Conservation (phyloP, 2,888 invertebrate species). For the Archips crataeganus region DNA sequence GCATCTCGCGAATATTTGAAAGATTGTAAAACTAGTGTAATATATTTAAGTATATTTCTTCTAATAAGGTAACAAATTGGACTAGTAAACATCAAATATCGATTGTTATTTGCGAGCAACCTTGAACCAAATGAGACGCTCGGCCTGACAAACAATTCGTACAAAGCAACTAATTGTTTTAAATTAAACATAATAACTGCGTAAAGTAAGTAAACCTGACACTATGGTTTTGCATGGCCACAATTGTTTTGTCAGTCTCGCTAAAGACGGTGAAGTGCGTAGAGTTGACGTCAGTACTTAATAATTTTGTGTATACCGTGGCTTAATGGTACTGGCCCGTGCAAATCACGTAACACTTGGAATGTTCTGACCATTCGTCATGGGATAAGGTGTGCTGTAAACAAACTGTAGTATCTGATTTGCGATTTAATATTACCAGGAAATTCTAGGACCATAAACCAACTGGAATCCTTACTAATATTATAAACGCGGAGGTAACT, state of each 20-base stretch:
- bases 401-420: not conserved
- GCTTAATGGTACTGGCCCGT: not conserved
- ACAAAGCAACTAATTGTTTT: conserved; percentile 13
- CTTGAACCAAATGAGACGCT: conserved; percentile 5
- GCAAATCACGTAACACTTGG: not conserved
- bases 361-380: not conserved
- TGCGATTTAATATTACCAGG: too few relatives aligned
- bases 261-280: not conserved
- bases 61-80: not conserved
- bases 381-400: not conserved
- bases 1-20: too few relatives aligned
- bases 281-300: not conserved
- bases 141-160: not conserved
- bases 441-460: too few relatives aligned
- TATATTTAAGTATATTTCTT: not conserved
- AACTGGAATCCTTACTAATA: too few relatives aligned
- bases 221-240: not conserved
- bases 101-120: not conserved
- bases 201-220: conserved; percentile 8
- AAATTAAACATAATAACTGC: conserved; percentile 16
- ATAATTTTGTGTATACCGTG: not conserved
- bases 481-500: too few relatives aligned
- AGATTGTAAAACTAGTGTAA: not conserved
- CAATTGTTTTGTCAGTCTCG: conserved; percentile 7
- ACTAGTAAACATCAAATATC: not conserved